A percentile compares a stretch with the other conserved stretches of the same genome.
Evolutionary conservation across 2,888 invertebrate species (phyloP).

Genomic region (Vannuccia rotundouncinata): DNA sequence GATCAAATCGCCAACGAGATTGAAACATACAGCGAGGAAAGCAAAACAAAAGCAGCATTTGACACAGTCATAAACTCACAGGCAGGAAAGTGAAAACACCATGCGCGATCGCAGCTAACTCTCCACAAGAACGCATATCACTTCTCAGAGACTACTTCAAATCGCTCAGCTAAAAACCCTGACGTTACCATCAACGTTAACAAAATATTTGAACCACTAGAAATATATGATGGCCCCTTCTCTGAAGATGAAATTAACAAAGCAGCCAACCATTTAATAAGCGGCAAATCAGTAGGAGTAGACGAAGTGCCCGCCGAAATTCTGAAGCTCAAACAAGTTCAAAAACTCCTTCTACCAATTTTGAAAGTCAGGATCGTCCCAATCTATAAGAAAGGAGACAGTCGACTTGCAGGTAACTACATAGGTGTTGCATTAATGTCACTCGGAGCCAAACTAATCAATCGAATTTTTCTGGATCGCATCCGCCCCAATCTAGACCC

Average conservation of each 20-base stretch:
- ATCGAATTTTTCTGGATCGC: neutral
- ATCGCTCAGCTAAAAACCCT: conserved; percentile 3
- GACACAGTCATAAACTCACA: conserved; percentile 1
- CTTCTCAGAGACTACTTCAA: conserved; percentile 10
- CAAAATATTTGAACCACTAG: conserved; percentile 10
- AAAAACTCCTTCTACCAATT: conserved; percentile 6
- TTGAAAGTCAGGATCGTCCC: neutral
- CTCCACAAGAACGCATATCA: conserved; percentile 21
- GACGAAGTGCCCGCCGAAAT: conserved; percentile 9
- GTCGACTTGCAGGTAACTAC: neutral
- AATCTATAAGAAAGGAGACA: conserved; percentile 12
- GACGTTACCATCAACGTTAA: conserved; percentile 14
- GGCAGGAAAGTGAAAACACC: conserved; percentile 15
- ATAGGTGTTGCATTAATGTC: conserved; percentile 9
- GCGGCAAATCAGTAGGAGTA: conserved; percentile 9
- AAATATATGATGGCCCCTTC: neutral
- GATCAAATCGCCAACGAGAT: neutral
- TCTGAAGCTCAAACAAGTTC: neutral
- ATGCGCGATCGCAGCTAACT: neutral
- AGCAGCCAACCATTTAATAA: conserved; percentile 12
- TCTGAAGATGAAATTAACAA: conserved; percentile 13
- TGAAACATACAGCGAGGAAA: conserved; percentile 17
- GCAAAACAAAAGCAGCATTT: conserved; percentile 7
- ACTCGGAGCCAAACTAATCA: conserved; percentile 9
- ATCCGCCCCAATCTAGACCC: neutral